Conservation (phyloP, 2,888 invertebrate species). For the Lasioglossum zephyrum region DNA sequence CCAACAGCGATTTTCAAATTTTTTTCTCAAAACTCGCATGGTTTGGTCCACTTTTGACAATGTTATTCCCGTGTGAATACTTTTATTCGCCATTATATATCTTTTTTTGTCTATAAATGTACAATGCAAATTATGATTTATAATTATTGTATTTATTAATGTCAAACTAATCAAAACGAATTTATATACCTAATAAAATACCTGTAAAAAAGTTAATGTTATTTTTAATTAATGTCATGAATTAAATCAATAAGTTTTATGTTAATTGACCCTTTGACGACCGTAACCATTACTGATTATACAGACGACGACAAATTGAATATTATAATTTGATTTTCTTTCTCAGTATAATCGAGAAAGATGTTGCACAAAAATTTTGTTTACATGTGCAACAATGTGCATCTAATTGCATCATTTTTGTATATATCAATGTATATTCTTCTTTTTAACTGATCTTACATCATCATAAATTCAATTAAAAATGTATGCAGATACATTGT, state of each 20-base stretch:
- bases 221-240: not conserved
- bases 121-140: not conserved
- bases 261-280: not conserved
- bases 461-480: not conserved
- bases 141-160: conserved; percentile 11
- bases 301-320: not conserved
- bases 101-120: not conserved
- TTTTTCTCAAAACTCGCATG: not conserved
- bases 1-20: not conserved
- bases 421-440: not conserved
- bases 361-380: not conserved
- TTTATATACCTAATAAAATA: not conserved
- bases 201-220: not conserved
- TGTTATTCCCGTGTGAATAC: not conserved
- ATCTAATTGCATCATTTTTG: not conserved
- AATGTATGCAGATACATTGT: not conserved
- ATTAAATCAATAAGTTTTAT: not conserved
- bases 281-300: not conserved
- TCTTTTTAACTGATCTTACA: not conserved
- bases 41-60: not conserved
- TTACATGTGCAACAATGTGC: not conserved
- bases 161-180: not conserved
- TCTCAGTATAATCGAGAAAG: not conserved
- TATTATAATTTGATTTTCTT: not conserved
- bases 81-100: not conserved